Conservation (phyloP, 2,113 vertebrate species). For the Archilochus colubris region DNA sequence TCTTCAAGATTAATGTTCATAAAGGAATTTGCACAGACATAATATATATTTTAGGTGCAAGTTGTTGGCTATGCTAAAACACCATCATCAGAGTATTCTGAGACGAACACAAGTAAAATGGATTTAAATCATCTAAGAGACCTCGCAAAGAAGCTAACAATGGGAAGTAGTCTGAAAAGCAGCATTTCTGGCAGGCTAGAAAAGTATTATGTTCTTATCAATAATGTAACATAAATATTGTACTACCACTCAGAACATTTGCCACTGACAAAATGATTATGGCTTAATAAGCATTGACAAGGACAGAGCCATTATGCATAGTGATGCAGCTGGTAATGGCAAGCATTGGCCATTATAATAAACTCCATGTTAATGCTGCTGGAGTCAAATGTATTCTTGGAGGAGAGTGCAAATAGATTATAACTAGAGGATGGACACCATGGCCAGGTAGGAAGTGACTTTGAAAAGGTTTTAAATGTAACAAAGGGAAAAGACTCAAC, state of each 20-base stretch:
- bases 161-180: not conserved
- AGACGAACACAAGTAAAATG: not conserved
- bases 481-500: not conserved
- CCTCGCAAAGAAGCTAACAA: not conserved
- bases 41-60: not conserved
- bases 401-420: not conserved
- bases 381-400: not conserved
- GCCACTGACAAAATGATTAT: conserved; percentile 16
- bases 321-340: not conserved
- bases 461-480: not conserved
- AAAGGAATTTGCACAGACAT: not conserved
- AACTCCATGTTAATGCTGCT: not conserved
- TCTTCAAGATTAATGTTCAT: not conserved
- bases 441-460: not conserved
- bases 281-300: conserved; percentile 38
- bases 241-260: not conserved
- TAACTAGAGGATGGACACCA: not conserved
- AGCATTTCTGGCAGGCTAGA: not conserved
- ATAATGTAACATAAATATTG: conserved; percentile 48
- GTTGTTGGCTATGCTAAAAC: not conserved
- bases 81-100: not conserved
- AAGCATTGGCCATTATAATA: not conserved
- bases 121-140: not conserved
- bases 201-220: conserved; percentile 2
- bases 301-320: conserved; percentile 11